Conservation (phyloP, 1,140 invertebrate genomes). For the Trachelipus rathkii region DNA sequence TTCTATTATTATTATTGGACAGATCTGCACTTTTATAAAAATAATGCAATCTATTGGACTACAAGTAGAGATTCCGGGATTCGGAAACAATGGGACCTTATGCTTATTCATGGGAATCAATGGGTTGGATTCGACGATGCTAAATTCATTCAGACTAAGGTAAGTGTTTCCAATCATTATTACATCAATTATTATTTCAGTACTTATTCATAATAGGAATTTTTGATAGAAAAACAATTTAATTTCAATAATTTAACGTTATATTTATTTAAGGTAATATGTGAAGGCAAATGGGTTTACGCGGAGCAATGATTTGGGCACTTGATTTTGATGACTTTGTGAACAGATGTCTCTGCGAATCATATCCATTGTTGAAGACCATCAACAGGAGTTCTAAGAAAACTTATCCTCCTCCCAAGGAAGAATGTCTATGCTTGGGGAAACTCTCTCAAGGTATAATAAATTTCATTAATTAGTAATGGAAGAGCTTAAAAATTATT, state of each 20-base stretch:
- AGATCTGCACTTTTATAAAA: neutral
- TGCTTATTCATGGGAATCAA: conserved; percentile 67
- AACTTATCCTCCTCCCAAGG: conserved; percentile 55
- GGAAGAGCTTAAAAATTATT: too few species aligned
- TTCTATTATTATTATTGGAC: neutral
- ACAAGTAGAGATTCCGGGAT: conserved; percentile 63
- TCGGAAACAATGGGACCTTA: conserved; percentile 66
- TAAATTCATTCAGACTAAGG: conserved; percentile 71
- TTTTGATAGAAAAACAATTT: neutral
- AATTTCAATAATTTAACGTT: conserved; percentile 57
- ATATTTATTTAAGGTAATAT: conserved; percentile 68
- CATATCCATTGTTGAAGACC: conserved; percentile 70
- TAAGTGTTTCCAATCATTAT: neutral
- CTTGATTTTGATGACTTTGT: conserved; percentile 80
- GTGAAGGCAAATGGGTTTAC: conserved; percentile 66
- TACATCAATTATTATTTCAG: conserved; percentile 54
- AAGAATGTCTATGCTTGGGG: conserved; percentile 44
- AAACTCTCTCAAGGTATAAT: too few species aligned
- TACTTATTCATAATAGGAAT: neutral
- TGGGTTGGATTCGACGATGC: conserved; percentile 86
- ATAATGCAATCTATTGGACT: too few species aligned
- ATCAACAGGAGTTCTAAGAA: conserved; percentile 61
- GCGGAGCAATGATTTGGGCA: conserved; percentile 83
- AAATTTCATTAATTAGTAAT: too few species aligned
- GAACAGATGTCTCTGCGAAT: conserved; percentile 58